These are phyloP conservation scores for Stylophora pistillata DNA, from an alignment of 64 coral and sea anemone genomes.

Conservation along the genomic window DNA sequence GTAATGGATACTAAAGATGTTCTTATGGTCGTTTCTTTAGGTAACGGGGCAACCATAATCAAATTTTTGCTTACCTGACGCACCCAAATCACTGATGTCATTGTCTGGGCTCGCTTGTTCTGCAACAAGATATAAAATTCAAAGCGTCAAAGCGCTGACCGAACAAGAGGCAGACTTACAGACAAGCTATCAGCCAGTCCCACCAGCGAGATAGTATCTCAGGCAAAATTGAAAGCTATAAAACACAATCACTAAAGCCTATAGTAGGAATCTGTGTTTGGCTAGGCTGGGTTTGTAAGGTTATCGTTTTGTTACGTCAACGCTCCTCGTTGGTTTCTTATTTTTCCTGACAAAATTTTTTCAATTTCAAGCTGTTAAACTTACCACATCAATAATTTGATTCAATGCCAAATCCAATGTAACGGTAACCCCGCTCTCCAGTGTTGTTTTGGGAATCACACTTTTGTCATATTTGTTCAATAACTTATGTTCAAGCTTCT, in stretches of 20 bases:
- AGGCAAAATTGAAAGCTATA: too few species aligned
- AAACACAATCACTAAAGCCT: too few species aligned
- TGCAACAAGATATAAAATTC: background rate
- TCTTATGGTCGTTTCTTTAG: background rate
- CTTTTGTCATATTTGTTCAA: conserved; percentile 68
- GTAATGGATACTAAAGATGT: too few species aligned
- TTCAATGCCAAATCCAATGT: conserved; percentile 75
- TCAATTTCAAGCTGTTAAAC: background rate
- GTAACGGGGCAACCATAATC: background rate
- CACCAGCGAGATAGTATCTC: too few species aligned
- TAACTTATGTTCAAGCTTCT: conserved; percentile 56
- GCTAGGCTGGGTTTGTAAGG: too few species aligned
- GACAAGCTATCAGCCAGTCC: background rate
- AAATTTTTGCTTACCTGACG: conserved; percentile 61
- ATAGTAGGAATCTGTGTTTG: too few species aligned
- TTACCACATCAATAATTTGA: conserved; percentile 91
- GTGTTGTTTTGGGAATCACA: conserved; percentile 67
- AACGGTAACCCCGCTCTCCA: conserved; percentile 63
- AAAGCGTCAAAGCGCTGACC: background rate
- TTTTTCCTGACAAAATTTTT: too few species aligned
- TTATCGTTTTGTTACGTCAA: too few species aligned
- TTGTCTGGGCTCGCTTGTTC: conserved; percentile 86
- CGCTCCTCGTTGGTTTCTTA: too few species aligned
- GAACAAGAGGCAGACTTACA: background rate
- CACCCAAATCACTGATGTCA: conserved; percentile 92